Evolutionary conservation across 2,113 vertebrate genomes (phyloP), one percentile per base, ranked within the genome.

Genomic region (Saccopteryx bilineata): DNA sequence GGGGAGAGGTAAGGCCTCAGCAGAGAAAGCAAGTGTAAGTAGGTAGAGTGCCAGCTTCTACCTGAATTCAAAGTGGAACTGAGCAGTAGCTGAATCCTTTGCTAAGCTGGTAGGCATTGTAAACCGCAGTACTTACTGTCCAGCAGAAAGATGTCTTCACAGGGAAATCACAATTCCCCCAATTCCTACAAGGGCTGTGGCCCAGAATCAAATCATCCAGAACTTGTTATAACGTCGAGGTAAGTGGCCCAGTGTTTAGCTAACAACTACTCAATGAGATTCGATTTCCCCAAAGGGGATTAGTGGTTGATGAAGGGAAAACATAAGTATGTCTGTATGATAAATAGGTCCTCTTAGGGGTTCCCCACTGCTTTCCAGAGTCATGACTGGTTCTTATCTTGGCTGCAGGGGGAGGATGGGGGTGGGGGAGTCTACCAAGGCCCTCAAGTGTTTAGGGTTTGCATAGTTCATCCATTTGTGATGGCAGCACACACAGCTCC

Each of bases 31-130:
- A 86, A 83, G 60, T 91, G 18, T 54, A 66, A 94, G 76, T 39
- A 68, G 19, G 79, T 61, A 82, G 48, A 94, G 48, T 46, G 66
- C 79, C 79, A 61, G 71, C 93, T 90, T 97, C 82, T 95, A 76
- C 93, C 95, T 97, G 87, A 97, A 97, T 97, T 98, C 98, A 98
- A 97, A 98, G 97, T 96, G 96, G 74, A 56, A 92, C n/a, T 21
- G 7, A 92, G 52, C 65, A 92, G 75, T 48, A 17, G 69, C 52
- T 4, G 68, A 90, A 56, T 31, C 81, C 78, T 85, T 71, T 90
- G 66, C 80, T 96, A 92, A 93, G 80, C 65, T 61, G 65, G 58
- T 26, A 91, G 66, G 60, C 90, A 68, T 33, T 92, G 71, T 95
- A 96, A 95, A 97, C 96, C 75, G 56, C 6, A 96, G 61, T 48